phyloP scores from a whole-genome alignment of 2,113 vertebrate genomes.

The Seriola aureovittata region DNA sequence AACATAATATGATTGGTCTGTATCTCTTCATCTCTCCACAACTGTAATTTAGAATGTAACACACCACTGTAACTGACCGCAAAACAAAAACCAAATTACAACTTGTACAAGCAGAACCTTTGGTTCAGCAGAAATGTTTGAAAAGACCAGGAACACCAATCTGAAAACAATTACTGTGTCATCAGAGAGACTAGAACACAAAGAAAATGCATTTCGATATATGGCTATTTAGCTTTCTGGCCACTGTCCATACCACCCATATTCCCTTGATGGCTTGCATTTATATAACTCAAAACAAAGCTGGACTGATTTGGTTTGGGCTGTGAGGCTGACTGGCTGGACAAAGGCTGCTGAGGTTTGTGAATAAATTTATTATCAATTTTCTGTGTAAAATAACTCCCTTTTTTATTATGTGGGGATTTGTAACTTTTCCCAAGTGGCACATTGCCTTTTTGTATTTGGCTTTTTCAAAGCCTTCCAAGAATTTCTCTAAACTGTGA shows the following conservation, averaged over 20 bases:
- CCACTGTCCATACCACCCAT: conserved; percentile 41
- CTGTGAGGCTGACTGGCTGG: background rate
- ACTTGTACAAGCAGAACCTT: conserved; percentile 39
- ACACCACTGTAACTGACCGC: conserved; percentile 63
- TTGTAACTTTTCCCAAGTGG: conserved; percentile 27
- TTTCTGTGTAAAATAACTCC: conserved; percentile 18
- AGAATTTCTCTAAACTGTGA: conserved; percentile 31
- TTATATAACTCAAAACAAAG: conserved; percentile 32
- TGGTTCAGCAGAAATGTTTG: conserved; percentile 58
- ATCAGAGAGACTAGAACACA: conserved; percentile 23
- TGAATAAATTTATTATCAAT: background rate
- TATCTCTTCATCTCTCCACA: conserved; percentile 45
- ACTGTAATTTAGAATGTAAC: conserved; percentile 30
- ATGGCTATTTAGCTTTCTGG: conserved; percentile 47
- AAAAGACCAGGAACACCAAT: conserved; percentile 43
- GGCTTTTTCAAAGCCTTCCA: conserved; percentile 41
- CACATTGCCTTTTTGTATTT: conserved; percentile 4
- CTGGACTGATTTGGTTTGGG: conserved; percentile 13
- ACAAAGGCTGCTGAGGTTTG: conserved; percentile 9
- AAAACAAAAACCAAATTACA: conserved; percentile 49
- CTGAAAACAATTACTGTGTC: conserved; percentile 74
- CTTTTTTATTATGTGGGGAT: conserved; percentile 13
- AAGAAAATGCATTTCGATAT: conserved; percentile 48
- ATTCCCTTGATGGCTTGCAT: conserved; percentile 26
- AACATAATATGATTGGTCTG: conserved; percentile 29